Evolutionary conservation across 2,113 vertebrate genomes (phyloP), one percentile per base, ranked within the genome.

Genomic region (Centrocercus urophasianus): DNA sequence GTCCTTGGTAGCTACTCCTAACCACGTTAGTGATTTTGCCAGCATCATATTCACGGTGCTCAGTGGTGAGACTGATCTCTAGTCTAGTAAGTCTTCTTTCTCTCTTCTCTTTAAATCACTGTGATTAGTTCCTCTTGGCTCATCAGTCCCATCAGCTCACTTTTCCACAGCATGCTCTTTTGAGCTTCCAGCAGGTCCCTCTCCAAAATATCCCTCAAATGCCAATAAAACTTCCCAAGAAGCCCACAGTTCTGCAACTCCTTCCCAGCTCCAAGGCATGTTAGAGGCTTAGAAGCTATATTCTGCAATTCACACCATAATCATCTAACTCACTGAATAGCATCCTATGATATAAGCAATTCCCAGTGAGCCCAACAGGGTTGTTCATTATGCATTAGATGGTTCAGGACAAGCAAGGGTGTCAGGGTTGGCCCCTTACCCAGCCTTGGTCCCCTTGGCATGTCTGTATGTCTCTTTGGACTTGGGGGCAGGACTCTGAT

Each of bases 251-350:
- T 79, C 38, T 34, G 16, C 19, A 10, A 64, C 21, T 86, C 56
- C 56, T 57, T 83, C 48, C 50, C 42, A 38, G 48, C 63, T 86
- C 78, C 3, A 3, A 83, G 73, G 63, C 34, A 83, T 1, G 3
- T 74, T 71, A 56, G 40, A 79, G 34, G 61, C 50, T 87, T 2
- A 0, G 19, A 60, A 30, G 63, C 38, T 50, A 14, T 61, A 66
- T 64, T 89, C 67, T 79, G 45, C 50, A 48, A 38, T 30, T 47
- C 48, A 52, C 43, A 78, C 10, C 42, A 60, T 66, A 52, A 30
- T 45, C 2, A 0, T 24, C 73, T 89, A 32, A 20, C 50, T 70
- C 1, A 0, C 1, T 36, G 78, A 83, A 24, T 6, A 65, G 11
- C 13, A 27, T 54, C 22, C 42, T 83, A 64, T 1, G 0, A 27